Evolutionary conservation across 2,888 invertebrate species (phyloP).

Genomic region (Idaea straminata): DNA sequence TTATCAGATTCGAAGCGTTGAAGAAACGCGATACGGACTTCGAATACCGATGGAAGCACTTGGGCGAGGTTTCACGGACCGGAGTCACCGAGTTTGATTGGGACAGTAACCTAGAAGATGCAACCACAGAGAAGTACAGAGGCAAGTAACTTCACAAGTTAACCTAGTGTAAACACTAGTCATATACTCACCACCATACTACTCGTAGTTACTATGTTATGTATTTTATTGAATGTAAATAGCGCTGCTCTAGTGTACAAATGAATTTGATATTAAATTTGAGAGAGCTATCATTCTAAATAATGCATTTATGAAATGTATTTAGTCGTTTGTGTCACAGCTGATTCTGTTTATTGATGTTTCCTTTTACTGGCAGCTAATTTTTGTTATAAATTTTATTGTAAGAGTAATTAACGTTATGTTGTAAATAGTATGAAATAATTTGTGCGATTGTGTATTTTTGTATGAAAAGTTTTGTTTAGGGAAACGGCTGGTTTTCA

Average conservation of each 20-base stretch:
- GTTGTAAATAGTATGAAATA: conserved; percentile 20
- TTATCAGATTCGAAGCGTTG: conserved; percentile 87
- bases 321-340: conserved; percentile 24
- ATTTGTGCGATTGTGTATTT: conserved; percentile 11
- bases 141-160: conserved; percentile 55
- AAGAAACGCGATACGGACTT: conserved; percentile 91
- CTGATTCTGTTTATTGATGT: conserved; percentile 9
- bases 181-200: conserved; percentile 32
- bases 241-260: conserved; percentile 23
- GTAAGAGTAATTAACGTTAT: conserved; percentile 17
- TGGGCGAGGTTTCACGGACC: conserved; percentile 88
- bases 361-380: conserved; percentile 12
- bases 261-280: conserved; percentile 28
- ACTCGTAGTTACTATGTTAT: not conserved
- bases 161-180: conserved; percentile 57
- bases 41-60: conserved; percentile 89
- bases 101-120: conserved; percentile 90
- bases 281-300: conserved; percentile 26
- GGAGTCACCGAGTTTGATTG: conserved; percentile 93
- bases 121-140: conserved; percentile 73
- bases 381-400: conserved; percentile 15
- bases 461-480: conserved; percentile 5
- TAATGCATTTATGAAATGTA: conserved; percentile 33
- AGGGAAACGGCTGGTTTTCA: conserved; percentile 10
- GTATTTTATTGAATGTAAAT: not conserved